A percentile compares a stretch with the other conserved stretches of the same genome.
These are phyloP conservation scores for Drosophila trapezifrons DNA, from an alignment of 1,140 invertebrate species.

Conservation along the genomic window DNA sequence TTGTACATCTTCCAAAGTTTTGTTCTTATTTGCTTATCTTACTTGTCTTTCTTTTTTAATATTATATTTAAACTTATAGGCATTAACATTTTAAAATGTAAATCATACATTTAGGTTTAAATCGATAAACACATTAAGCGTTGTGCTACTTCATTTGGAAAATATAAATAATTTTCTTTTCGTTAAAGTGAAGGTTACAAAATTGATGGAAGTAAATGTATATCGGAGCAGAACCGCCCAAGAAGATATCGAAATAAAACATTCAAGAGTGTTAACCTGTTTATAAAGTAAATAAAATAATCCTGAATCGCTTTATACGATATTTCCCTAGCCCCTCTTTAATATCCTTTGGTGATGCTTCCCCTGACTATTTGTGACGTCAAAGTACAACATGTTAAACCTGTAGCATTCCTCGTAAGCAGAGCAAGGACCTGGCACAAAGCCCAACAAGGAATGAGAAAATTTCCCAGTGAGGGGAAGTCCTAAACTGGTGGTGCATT, in stretches of 20 bases:
- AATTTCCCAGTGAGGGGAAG: slow-evolving; percentile 26
- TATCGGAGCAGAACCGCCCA: not conserved
- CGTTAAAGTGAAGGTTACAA: not conserved
- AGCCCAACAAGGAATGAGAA: slow-evolving; percentile 30
- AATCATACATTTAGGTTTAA: too few relatives aligned
- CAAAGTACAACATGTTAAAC: slow-evolving; percentile 71
- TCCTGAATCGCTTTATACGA: too few relatives aligned
- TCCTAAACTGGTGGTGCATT: slow-evolving; percentile 52
- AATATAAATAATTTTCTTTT: too few relatives aligned
- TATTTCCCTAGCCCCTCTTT: not conserved
- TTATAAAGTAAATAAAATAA: not conserved
- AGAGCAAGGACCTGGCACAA: slow-evolving; percentile 31
- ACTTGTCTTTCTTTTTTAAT: too few relatives aligned
- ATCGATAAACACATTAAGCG: too few relatives aligned
- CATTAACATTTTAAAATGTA: too few relatives aligned
- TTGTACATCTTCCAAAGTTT: not conserved
- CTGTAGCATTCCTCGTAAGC: slow-evolving; percentile 14
- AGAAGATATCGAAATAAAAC: not conserved
- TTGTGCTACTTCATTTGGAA: too few relatives aligned
- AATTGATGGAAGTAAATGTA: not conserved
- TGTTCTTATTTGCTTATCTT: too few relatives aligned
- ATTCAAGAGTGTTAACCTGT: not conserved
- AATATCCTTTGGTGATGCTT: slow-evolving; percentile 9
- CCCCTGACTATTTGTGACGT: slow-evolving; percentile 59
- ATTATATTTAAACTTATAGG: too few relatives aligned